Evolutionary conservation across 2,888 invertebrate genomes (phyloP), one percentile per base, ranked within the genome.

Genomic region (Parnassius glacialis): DNA sequence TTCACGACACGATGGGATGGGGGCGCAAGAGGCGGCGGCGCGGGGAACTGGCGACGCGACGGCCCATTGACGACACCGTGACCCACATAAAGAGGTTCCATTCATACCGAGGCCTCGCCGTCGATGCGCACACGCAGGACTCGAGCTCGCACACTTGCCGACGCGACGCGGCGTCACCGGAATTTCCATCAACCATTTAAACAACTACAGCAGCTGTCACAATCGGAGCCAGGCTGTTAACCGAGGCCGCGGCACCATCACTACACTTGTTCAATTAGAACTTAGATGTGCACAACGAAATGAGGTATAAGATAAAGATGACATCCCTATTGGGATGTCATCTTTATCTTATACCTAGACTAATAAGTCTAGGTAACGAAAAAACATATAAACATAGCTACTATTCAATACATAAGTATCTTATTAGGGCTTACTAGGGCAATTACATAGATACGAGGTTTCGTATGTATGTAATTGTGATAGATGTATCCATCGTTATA

Each of bases 41-140:
- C 85, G 78, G 84, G 83, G 88, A 83, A 83, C 83, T 82, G 85
- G 79, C 84, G 83, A 80, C 83, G 78, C 84, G 80, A 74, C 83
- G 84, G 87, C 84, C 87, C 91, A 91, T 91, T 91, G 91, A 90
- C 88, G 91, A 90, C 90, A 90, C 87, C 87, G 89, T 89, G 89
- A 86, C 91, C 91, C 73, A 90, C 89, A 91, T 91, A 88, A 88
- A 87, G 84, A 74, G 74, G 81, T 80, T 86, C 84, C 91, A 91
- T 91, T 91, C 91, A 91, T 91, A 81, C 89, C 81, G 82, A 81
- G 85, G 86, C 87, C 84, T 84, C 87, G 83, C 75, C 70, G 67
- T 62, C 44, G 13, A 48, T 69, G 72, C 66, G 75, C 78, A 76
- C 77, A 78, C 83, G 79, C 86, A 88, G 87, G 87, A 86, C 85